These are phyloP conservation scores for Drosophila hawaiiensis DNA, from an alignment of 2,888 invertebrate genomes.

Conservation along the genomic window DNA sequence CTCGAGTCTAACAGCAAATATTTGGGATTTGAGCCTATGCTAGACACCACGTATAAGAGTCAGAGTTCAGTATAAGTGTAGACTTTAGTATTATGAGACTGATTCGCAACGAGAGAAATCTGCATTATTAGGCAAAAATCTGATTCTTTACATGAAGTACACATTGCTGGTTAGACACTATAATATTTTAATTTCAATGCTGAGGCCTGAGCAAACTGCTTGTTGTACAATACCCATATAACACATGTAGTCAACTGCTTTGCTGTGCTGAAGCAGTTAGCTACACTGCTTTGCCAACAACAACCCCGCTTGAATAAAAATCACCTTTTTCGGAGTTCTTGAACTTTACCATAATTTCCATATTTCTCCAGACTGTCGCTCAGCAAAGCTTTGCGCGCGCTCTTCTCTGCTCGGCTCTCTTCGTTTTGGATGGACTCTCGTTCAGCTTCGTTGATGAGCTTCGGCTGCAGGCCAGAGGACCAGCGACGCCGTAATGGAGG, in stretches of 20 bases:
- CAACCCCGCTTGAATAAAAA: not conserved
- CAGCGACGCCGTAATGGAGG: conserved; percentile 27
- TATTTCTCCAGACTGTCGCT: conserved; percentile 40
- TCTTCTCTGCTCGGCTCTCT: conserved; percentile 17
- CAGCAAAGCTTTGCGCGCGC: conserved; percentile 30
- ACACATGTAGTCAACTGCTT: not conserved
- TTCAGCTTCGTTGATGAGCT: conserved; percentile 27
- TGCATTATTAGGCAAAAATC: not conserved
- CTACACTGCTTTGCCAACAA: conserved; percentile 19
- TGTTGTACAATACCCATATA: not conserved
- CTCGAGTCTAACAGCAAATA: not conserved
- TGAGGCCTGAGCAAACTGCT: too few relatives aligned
- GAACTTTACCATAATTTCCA: conserved; percentile 11
- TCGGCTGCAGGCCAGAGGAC: conserved; percentile 31
- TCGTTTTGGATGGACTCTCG: conserved; percentile 14
- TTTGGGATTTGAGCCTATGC: not conserved
- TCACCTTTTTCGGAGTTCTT: conserved; percentile 28
- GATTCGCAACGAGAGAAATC: not conserved
- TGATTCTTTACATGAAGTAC: not conserved
- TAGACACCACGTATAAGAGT: conserved; percentile 1
- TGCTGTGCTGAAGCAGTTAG: not conserved
- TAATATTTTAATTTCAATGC: not conserved
- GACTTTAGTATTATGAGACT: not conserved
- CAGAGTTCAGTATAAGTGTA: not conserved
- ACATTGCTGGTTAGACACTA: not conserved